Percentiles rank a stretch among this genome's conserved stretches.
Conservation (phyloP, 2,888 invertebrate species). For the Dendrolimus pini region DNA sequence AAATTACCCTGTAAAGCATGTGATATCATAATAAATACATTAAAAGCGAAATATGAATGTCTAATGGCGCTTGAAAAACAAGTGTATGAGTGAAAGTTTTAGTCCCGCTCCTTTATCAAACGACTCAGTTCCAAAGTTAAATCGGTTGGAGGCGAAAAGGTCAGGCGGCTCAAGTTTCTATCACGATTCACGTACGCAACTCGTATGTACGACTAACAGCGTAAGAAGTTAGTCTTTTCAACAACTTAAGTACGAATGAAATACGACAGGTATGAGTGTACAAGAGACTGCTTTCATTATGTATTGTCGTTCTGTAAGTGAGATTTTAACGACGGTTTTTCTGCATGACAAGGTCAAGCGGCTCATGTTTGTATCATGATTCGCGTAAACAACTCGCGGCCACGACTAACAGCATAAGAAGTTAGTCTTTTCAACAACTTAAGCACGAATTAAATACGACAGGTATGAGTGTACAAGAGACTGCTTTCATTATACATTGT, state of each 20-base stretch:
- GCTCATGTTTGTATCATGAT: neutral
- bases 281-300: too few species aligned
- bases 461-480: neutral
- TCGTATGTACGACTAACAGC: neutral
- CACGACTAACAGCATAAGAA: neutral
- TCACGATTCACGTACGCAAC: neutral
- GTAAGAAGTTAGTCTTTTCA: neutral
- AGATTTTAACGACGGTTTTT: too few species aligned
- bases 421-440: neutral
- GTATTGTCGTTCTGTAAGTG: too few species aligned
- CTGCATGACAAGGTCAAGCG: neutral
- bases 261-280: neutral
- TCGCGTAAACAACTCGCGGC: neutral
- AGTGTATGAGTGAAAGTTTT: neutral
- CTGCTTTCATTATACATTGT: too few species aligned
- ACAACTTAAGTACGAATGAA: neutral
- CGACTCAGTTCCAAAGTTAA: neutral
- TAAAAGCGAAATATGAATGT: neutral
- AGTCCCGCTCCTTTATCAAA: neutral
- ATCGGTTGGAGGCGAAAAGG: neutral
- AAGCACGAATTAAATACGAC: neutral
- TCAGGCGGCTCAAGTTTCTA: neutral
- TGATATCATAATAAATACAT: neutral
- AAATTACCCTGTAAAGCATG: too few species aligned
- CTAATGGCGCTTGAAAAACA: neutral